Evolutionary conservation across 1,140 invertebrate species (phyloP), one percentile per base, ranked within the genome.

Genomic region (Phymorhynchus buccinoides): DNA sequence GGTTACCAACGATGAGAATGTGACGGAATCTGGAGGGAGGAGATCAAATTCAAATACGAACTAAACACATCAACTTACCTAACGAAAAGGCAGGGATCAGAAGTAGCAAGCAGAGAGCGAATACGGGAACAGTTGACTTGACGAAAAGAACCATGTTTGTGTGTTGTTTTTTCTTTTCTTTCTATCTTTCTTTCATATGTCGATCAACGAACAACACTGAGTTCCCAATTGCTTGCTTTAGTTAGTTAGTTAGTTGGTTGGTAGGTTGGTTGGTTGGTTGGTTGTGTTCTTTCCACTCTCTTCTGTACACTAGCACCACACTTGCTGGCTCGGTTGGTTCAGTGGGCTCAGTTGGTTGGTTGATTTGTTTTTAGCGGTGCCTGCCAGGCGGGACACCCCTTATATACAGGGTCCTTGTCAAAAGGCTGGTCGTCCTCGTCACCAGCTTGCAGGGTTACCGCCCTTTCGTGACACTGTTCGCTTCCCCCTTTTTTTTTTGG

Each of bases 231-330:
- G 3, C 4, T 71, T 22, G 6, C 66, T 7, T 22, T 27, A 7
- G 6, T 4, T 7, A 71, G n/a, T 71, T 71, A 22, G n/a, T n/a
- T n/a, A n/a, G n/a, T n/a, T 78, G 27, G 42, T 44, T 78, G 75
- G 73, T 52, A 27, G 7, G 56, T 62, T 62, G 75, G 75, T 62
- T 62, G 56, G 56, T 62, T 62, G n/a, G n/a, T n/a, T n/a, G n/a
- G n/a, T n/a, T n/a, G n/a, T n/a, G n/a, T n/a, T n/a, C n/a, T n/a
- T n/a, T n/a, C n/a, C n/a, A n/a, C n/a, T n/a, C n/a, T n/a, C n/a
- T n/a, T n/a, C n/a, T n/a, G n/a, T n/a, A n/a, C n/a, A n/a, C n/a
- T n/a, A n/a, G n/a, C n/a, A n/a, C n/a, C n/a, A n/a, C n/a, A 16
- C 9, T 41, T 39, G 39, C 42, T 9, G 3, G 32, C 18, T 27